Percentiles rank a stretch among this genome's conserved stretches.
Evolutionary conservation across 2,797 vertebrate species (phyloP).

Genomic region (Triplophysa bombifrons): DNA sequence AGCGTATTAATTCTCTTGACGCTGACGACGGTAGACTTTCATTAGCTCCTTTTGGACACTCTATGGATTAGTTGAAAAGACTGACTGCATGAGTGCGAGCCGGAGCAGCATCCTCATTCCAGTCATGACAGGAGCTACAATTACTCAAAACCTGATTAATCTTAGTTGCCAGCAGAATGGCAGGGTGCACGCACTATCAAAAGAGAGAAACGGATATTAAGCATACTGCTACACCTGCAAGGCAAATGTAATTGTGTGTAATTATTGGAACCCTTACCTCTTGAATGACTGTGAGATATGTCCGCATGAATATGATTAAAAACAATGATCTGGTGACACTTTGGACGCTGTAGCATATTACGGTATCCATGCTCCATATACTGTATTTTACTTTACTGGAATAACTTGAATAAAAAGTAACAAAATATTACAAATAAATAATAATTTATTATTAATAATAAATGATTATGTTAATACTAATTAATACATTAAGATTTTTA

Average conservation of each 20-base stretch:
- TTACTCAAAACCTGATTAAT: constrained; percentile 40
- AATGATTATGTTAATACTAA: no score
- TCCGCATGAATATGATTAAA: background rate
- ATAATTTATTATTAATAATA: no score
- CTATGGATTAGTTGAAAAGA: constrained; percentile 40
- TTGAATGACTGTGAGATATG: constrained; percentile 2
- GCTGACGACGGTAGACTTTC: constrained; percentile 24
- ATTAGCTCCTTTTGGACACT: constrained; percentile 41
- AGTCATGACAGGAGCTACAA: constrained; percentile 43
- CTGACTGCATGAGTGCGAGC: constrained; percentile 31
- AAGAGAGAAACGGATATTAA: constrained; percentile 39
- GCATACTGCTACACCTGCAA: constrained; percentile 22
- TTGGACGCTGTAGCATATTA: background rate
- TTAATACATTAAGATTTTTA: no score
- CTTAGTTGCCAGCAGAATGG: constrained; percentile 27
- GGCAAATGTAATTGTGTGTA: constrained; percentile 21
- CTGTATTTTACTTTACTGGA: background rate
- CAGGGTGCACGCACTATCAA: constrained; percentile 34
- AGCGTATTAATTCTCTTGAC: constrained; percentile 26
- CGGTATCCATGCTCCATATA: background rate
- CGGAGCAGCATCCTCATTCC: constrained; percentile 22
- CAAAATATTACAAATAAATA: no score
- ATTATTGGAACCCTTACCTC: constrained; percentile 13
- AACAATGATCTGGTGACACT: background rate
- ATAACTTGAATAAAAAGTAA: no score